Conservation (phyloP, 2,888 invertebrate genomes). For the Tetragonisca angustula region DNA sequence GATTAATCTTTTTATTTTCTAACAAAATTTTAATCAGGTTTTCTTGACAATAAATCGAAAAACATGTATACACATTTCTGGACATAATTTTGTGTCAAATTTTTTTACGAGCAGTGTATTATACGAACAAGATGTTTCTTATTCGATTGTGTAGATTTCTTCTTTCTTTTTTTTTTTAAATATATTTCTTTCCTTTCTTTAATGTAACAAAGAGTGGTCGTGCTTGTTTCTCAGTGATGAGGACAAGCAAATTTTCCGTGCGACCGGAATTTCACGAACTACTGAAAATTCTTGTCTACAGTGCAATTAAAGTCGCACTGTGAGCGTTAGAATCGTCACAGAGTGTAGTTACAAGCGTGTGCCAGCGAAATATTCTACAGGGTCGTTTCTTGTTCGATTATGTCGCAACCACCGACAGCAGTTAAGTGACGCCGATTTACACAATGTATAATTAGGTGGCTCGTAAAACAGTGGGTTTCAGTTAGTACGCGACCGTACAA, state of each 20-base stretch:
- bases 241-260: neutral
- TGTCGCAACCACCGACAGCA: constrained; percentile 43
- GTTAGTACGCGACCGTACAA: constrained; percentile 46
- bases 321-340: neutral
- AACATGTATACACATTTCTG: no score
- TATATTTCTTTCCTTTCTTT: no score
- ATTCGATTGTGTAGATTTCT: no score
- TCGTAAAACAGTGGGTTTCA: constrained; percentile 54
- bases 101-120: no score
- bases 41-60: no score
- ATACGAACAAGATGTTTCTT: no score
- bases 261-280: neutral
- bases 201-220: neutral
- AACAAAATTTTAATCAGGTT: no score
- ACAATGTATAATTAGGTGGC: constrained; percentile 52
- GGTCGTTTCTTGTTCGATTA: constrained; percentile 56
- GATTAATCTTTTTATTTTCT: no score
- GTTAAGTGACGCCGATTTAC: constrained; percentile 54
- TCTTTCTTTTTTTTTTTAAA: no score
- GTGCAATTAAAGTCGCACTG: constrained; percentile 14
- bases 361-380: constrained; percentile 20
- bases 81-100: no score
- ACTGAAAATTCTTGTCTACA: neutral
- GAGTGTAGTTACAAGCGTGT: neutral
- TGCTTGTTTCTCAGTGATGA: no score